Conservation (phyloP, 2,888 invertebrate species). For the Acanthococcus lagerstroemiae region DNA sequence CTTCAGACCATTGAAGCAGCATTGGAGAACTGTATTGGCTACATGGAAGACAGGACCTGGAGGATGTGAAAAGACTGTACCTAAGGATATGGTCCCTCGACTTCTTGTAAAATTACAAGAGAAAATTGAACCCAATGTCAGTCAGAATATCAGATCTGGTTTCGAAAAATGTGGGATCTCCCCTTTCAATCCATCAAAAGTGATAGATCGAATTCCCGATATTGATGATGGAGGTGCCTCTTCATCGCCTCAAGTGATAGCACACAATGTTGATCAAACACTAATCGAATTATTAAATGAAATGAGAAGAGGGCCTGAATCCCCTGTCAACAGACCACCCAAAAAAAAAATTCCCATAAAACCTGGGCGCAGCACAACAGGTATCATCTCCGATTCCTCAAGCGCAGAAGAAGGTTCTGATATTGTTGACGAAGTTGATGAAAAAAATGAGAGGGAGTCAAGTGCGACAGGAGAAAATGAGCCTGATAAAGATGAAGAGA, state of each 20-base stretch:
- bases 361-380: neutral
- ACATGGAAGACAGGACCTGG: conserved; percentile 12
- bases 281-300: neutral
- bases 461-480: no score
- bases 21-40: conserved; percentile 32
- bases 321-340: no score
- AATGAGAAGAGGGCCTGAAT: neutral
- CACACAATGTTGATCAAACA: no score
- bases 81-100: conserved; percentile 11
- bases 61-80: neutral
- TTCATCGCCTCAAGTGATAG: neutral
- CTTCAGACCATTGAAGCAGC: conserved; percentile 34
- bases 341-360: no score
- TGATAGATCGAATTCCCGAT: neutral
- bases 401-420: neutral
- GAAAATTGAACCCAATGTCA: no score
- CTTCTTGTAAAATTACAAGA: conserved; percentile 1
- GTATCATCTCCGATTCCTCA: no score
- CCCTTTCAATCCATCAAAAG: conserved; percentile 3
- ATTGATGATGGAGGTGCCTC: neutral
- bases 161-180: conserved; percentile 12
- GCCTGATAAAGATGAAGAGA: no score
- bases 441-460: neutral
- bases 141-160: conserved; percentile 19
- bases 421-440: neutral